Conservation (phyloP, 2,888 invertebrate genomes). For the Mythimna albipuncta region DNA sequence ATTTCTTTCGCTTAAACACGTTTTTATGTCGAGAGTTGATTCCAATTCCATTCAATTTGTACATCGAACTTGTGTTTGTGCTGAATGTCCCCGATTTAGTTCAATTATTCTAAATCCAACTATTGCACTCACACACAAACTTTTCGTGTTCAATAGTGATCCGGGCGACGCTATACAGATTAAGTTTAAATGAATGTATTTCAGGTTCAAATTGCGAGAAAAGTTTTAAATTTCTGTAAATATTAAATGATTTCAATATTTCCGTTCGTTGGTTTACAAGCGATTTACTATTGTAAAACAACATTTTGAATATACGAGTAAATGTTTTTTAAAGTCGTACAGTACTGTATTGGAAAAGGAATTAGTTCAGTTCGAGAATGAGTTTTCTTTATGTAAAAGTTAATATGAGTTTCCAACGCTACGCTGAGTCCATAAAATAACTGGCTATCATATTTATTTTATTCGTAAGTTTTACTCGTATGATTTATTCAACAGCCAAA, state of each 20-base stretch:
- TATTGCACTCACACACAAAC: slow-evolving; percentile 8
- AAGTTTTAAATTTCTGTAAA: not conserved
- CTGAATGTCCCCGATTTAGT: slow-evolving; percentile 34
- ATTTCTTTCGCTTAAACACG: slow-evolving; percentile 6
- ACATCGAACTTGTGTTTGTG: slow-evolving; percentile 12
- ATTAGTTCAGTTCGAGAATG: slow-evolving; percentile 65
- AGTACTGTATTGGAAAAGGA: slow-evolving; percentile 57
- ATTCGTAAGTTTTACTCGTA: no score
- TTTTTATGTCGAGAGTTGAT: slow-evolving; percentile 1
- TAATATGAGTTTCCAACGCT: slow-evolving; percentile 7
- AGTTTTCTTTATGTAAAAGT: slow-evolving; percentile 51
- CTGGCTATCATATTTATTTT: no score
- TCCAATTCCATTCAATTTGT: slow-evolving; percentile 34
- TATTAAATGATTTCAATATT: no score
- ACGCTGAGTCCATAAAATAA: no score
- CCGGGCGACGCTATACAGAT: slow-evolving; percentile 16
- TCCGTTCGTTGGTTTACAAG: slow-evolving; percentile 56
- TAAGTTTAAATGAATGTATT: slow-evolving; percentile 11
- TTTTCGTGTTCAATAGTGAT: slow-evolving; percentile 15
- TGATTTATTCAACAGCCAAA: slow-evolving; percentile 14
- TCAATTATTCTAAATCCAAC: slow-evolving; percentile 32
- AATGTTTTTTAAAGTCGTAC: slow-evolving; percentile 66
- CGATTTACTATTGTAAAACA: slow-evolving; percentile 72
- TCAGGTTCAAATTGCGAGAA: not conserved
- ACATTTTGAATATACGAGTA: slow-evolving; percentile 69